Conservation (phyloP, 2,888 invertebrate species). For the Timema podura region DNA sequence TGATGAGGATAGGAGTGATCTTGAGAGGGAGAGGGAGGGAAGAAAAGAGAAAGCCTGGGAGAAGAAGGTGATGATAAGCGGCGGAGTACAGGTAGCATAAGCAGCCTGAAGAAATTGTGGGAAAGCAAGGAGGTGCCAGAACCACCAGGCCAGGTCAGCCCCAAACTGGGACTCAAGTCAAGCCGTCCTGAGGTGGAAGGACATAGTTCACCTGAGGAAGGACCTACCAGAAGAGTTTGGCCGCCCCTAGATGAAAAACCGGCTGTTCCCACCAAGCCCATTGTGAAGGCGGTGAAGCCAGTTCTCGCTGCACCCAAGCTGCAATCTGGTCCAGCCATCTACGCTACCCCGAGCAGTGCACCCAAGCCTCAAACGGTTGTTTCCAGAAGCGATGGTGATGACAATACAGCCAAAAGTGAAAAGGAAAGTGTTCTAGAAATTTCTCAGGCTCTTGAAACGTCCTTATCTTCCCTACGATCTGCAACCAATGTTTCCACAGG, state of each 20-base stretch:
- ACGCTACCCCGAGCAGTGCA: constrained; percentile 63
- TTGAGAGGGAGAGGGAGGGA: constrained; percentile 40
- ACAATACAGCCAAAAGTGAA: constrained; percentile 28
- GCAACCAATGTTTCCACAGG: constrained; percentile 55
- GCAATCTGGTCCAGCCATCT: constrained; percentile 56
- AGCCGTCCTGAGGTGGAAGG: constrained; percentile 35
- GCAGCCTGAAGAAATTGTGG: constrained; percentile 88
- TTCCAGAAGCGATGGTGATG: constrained; percentile 12
- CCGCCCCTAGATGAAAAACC: constrained; percentile 58
- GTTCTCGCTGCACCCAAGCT: constrained; percentile 38
- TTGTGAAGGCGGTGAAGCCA: constrained; percentile 59
- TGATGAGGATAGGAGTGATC: not conserved
- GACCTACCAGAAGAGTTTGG: constrained; percentile 49
- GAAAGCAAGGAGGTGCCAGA: constrained; percentile 66
- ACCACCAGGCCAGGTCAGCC: constrained; percentile 23
- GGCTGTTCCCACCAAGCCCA: constrained; percentile 64
- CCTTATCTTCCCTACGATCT: constrained; percentile 52
- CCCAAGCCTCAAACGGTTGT: constrained; percentile 16
- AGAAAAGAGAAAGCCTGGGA: constrained; percentile 45
- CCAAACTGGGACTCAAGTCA: constrained; percentile 26
- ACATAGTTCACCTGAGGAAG: constrained; percentile 23
- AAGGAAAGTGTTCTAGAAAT: constrained; percentile 59
- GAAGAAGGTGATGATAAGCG: constrained; percentile 75
- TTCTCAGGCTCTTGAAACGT: constrained; percentile 61
- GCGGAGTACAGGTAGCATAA: constrained; percentile 88